Percentiles rank a stretch among this genome's conserved stretches.
phyloP scores from a whole-genome alignment of 2,888 invertebrate genomes.

The Ornithoptera priamus region DNA sequence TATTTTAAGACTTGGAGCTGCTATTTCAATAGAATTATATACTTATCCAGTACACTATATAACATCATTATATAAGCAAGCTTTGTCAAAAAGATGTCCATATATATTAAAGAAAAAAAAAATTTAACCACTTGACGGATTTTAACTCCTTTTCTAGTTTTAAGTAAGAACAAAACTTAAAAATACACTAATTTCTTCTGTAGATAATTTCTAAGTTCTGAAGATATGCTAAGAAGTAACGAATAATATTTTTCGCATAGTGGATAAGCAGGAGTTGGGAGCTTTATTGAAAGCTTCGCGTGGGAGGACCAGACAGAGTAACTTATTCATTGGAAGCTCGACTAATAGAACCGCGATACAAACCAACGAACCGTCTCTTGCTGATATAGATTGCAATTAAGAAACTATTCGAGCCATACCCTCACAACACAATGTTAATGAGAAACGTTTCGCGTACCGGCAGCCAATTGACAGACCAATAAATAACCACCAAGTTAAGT shows the following conservation, averaged over 20 bases:
- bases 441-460: conserved; percentile 41
- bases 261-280: conserved; percentile 40
- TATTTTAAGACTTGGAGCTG: conserved; percentile 37
- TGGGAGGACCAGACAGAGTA: conserved; percentile 54
- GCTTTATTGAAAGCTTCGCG: conserved; percentile 39
- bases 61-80: neutral
- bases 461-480: conserved; percentile 49
- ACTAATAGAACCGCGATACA: conserved; percentile 48
- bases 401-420: conserved; percentile 40
- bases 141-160: too few relatives aligned
- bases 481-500: conserved; percentile 38
- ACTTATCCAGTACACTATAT: neutral
- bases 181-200: neutral
- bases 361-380: conserved; percentile 40
- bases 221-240: conserved; percentile 21
- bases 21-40: conserved; percentile 13
- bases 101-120: too few relatives aligned
- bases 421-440: conserved; percentile 45
- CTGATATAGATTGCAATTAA: conserved; percentile 45
- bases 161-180: too few relatives aligned
- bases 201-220: conserved; percentile 35
- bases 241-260: conserved; percentile 30
- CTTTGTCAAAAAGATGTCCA: neutral
- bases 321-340: conserved; percentile 52
- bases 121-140: too few relatives aligned